These are phyloP conservation scores for Mustelus asterias DNA, from an alignment of 2,113 vertebrate genomes.

Conservation along the genomic window DNA sequence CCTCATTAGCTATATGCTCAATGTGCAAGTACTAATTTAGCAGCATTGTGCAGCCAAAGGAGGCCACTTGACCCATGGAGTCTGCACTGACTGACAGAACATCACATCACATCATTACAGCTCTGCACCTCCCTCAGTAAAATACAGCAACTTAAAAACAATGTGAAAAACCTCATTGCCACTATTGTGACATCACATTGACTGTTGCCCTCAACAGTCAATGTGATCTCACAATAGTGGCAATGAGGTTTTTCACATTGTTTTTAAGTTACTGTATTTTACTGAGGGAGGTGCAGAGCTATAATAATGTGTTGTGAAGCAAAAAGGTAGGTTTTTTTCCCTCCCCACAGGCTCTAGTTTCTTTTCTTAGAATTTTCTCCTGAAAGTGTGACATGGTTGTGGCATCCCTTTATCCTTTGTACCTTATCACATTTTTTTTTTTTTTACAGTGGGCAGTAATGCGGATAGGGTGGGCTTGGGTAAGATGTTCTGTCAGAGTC, in stretches of 20 bases:
- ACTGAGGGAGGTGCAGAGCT: background rate
- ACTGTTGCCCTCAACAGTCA: background rate
- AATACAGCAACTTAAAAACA: background rate
- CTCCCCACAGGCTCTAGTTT: background rate
- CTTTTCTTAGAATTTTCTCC: background rate
- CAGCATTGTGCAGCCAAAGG: no score
- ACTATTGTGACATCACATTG: constrained; percentile 7
- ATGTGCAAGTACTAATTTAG: background rate
- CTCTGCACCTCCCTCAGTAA: background rate
- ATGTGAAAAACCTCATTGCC: background rate
- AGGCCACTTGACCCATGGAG: no score
- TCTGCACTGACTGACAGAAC: no score
- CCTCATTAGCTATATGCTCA: background rate
- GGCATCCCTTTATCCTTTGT: background rate
- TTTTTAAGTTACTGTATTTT: background rate
- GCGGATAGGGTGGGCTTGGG: no score
- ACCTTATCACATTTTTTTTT: no score
- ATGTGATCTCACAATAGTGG: background rate
- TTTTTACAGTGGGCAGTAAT: no score
- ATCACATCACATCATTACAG: background rate
- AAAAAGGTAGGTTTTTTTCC: background rate
- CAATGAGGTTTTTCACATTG: background rate
- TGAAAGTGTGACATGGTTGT: background rate
- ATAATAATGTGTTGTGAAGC: background rate
- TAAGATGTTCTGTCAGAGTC: no score